A percentile compares a stretch with the other conserved stretches of the same genome.
These are phyloP conservation scores for Pedetes capensis DNA, from an alignment of 2,113 vertebrate species.

Conservation along the genomic window DNA sequence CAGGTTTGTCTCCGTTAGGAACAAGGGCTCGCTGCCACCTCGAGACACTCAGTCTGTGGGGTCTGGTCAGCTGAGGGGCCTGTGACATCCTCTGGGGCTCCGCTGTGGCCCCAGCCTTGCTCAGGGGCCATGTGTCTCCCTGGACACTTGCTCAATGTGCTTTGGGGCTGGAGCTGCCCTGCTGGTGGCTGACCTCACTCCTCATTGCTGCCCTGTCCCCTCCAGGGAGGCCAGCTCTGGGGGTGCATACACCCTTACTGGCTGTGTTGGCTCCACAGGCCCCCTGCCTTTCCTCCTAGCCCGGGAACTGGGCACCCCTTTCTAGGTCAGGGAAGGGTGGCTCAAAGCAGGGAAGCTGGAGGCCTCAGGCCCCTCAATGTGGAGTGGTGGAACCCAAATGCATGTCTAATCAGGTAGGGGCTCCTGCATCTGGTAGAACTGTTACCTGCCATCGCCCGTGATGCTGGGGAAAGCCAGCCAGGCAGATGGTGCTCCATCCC, in stretches of 20 bases:
- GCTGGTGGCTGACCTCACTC: not conserved
- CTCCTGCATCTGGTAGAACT: rapidly evolving
- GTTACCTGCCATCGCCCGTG: not conserved
- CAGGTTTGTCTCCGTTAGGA: not conserved
- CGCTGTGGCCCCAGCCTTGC: not conserved
- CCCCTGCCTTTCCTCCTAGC: not conserved
- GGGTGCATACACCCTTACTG: rapidly evolving
- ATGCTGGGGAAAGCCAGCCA: not conserved
- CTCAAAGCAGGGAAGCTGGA: not conserved
- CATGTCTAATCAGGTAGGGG: not conserved
- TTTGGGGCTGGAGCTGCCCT: not conserved
- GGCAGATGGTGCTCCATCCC: not conserved
- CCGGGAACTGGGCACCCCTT: not conserved
- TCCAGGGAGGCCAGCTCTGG: not conserved
- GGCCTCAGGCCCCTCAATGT: not conserved
- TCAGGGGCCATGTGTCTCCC: rapidly evolving
- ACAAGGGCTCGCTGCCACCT: not conserved
- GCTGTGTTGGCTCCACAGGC: rapidly evolving
- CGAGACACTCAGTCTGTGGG: not conserved
- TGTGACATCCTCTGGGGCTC: not conserved
- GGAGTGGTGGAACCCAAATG: not conserved
- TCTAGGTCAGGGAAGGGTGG: not conserved
- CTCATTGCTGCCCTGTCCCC: not conserved
- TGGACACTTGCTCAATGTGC: not conserved
- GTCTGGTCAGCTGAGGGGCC: not conserved